Evolutionary conservation across 92 coral and sea anemone genomes (phyloP).

Genomic region (Chrysogorgia sp.): DNA sequence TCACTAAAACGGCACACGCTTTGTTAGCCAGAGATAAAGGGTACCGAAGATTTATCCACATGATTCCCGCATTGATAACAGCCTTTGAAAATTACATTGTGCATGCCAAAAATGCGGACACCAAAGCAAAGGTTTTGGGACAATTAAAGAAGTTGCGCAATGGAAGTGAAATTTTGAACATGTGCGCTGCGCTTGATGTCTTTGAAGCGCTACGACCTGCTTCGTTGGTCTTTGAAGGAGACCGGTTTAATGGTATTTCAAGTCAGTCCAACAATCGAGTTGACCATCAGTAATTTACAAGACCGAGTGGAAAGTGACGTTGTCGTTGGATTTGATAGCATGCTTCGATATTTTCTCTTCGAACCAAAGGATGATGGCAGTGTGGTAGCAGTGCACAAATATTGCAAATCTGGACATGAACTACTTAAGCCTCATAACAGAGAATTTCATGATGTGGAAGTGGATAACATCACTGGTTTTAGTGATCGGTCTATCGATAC

Average conservation of each 20-base stretch:
- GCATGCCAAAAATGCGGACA: not conserved
- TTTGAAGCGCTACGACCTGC: not conserved
- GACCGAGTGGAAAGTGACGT: slow-evolving; percentile 3
- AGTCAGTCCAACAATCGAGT: not conserved
- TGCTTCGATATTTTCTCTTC: not conserved
- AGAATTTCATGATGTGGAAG: not conserved
- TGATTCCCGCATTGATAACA: not conserved
- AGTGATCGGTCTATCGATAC: not conserved
- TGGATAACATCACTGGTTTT: not conserved
- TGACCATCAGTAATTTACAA: slow-evolving; percentile 1
- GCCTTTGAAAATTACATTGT: not conserved
- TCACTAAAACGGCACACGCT: not conserved
- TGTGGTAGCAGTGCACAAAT: too few relatives aligned
- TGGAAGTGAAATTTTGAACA: too few relatives aligned
- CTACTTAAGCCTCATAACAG: not conserved
- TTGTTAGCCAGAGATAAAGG: slow-evolving; percentile 1
- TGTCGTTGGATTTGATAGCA: not conserved
- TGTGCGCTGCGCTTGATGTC: too few relatives aligned
- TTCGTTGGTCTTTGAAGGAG: not conserved
- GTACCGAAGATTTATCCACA: not conserved
- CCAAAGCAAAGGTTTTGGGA: too few relatives aligned
- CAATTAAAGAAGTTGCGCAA: too few relatives aligned
- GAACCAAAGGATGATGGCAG: not conserved
- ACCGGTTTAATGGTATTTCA: not conserved
- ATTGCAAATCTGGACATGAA: not conserved